Evolutionary conservation across 2,888 invertebrate genomes (phyloP), one percentile per base, ranked within the genome.

Genomic region (Drosophila peninsularis): DNA sequence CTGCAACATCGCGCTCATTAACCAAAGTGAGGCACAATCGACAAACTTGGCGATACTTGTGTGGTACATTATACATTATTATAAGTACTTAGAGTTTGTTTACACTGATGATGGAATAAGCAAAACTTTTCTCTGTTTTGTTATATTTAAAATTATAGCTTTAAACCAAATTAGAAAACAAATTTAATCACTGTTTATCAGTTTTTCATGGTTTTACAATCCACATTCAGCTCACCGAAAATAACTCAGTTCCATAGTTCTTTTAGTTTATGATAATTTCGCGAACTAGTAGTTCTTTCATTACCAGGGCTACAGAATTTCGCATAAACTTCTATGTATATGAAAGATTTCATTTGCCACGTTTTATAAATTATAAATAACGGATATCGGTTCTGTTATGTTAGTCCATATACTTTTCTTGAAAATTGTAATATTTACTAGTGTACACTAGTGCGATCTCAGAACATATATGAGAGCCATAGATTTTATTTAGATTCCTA

Each of bases 11-110:
- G 94, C 95, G 94, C 93, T 95, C 94, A 94, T 94, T 94, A 93
- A 94, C 94, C 93, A 94, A 94, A 94, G 96, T 96, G 95, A 97
- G 96, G 95, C 97, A 97, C 95, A 97, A 96, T 94, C 97, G 96
- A 96, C 97, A 97, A 94, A 97, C 95, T 95, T 96, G 96, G 95
- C 96, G 96, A 94, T 96, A 97, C 95, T 96, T 97, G 94, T 95
- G 95, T 95, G 96, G 96, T 95, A 97, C 96, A 95, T 95, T 95
- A 95, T 96, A 96, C 96, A 96, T 96, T 95, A 95, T 96, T 95
- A 71, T 57, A 47, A 62, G 56, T 60, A 76, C 53, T 80, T 62
- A 76, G 39, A 65, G 68, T 67, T 71, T 75, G 41, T 54, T 56
- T 57, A 64, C 66, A 62, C 78, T 65, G 52, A 62, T 66, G 71